Base-by-base conservation (phyloP, 2,797 vertebrate species). In the Otolemur crassicaudatus region DNA sequence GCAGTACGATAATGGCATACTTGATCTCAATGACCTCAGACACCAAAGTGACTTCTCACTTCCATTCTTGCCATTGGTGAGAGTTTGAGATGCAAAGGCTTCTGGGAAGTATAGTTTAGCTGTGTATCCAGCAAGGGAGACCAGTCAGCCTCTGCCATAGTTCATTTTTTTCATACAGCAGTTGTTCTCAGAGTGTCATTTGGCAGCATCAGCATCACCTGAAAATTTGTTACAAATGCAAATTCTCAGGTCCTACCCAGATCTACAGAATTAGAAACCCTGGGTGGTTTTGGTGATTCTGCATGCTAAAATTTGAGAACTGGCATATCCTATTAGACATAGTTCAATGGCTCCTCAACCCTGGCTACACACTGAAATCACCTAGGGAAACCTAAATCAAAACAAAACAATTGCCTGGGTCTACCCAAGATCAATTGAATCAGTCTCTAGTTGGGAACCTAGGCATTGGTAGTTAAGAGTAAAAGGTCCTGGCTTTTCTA, bases 201-300 rank as follows among this genome's bases (percentile, higher is more conserved):
- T 8, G 43, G 85, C 6, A 85, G 9, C 16, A 40, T 77, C 77
- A 90, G 58, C 23, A 16, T 46, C 40, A 19, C 13, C 70, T 73
- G n/a, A 91, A 86, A 94, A 89, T 23, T 46, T 92, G 81, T 87
- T 80, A 82, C 65, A 90, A 76, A 73, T 63, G 75, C 12, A 79
- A 0, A 77, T 60, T 81, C 69, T 79, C 31, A 92, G 40, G 25
- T 67, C 8, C 0, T 13, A n/a, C 9, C 22, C 31, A 31, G 20
- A 53, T 31, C 13, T 29, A 37, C 9, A 63, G 63, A 63, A 92
- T 56, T 27, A 37, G 85, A 92, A 83, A 53, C 34, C 73, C 20
- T 69, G 69, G 37, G 31, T 76, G 65, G 60, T 72, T 67, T 34
- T 77, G 49, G 25, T 58, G 61, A 82, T 82, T 87, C 40, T 37